Base-by-base conservation (phyloP, 2,888 invertebrate species). In the Euphydryas editha region DNA sequence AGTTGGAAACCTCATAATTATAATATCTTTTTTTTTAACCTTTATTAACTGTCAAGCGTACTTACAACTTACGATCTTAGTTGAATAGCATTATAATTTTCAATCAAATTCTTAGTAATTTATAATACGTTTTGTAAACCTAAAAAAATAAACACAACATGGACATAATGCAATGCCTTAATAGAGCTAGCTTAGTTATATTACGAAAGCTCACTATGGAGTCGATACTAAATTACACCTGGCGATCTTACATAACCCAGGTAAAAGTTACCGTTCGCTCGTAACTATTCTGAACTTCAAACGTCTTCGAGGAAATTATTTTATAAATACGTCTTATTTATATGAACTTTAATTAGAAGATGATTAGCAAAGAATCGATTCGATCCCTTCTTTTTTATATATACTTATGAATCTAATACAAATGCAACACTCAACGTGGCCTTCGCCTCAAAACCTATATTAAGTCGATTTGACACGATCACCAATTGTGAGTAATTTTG, bases 221-320 rank as follows among this genome's bases (percentile, higher is more conserved):
- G 85, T 80, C 86, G 82, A 88, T 89, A 89, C 86, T 90, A 91
- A 92, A 90, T 88, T 87, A 88, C 88, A 81, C 83, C 84, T 86
- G 88, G 84, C 83, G 77, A 74, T 49, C 75, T 92, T 92, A 88
- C 87, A 86, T 86, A 90, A 91, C 76, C 73, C 81, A 82, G 86
- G 91, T 92, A 92, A 92, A 92, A 91, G 91, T 92, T 83, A 86
- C 86, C 86, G 81, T 81, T 86, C 81, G 84, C 84, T 84, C 74
- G 75, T 80, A 81, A 83, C 80, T 86, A 83, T 83, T 87, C 82
- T 87, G 86, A 88, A 90, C 85, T 88, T 88, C 85, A 86, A 77
- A 39, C 79, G 77, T n/a, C 79, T 74, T 74, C 64, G 59, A 65
- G 56, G 47, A 62, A 59, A 65, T 74, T 67, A 49, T 64, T 56